Percentiles rank a stretch among this genome's conserved stretches.
These are phyloP conservation scores for Thunnus thynnus DNA, from an alignment of 2,113 vertebrate species.

Conservation along the genomic window DNA sequence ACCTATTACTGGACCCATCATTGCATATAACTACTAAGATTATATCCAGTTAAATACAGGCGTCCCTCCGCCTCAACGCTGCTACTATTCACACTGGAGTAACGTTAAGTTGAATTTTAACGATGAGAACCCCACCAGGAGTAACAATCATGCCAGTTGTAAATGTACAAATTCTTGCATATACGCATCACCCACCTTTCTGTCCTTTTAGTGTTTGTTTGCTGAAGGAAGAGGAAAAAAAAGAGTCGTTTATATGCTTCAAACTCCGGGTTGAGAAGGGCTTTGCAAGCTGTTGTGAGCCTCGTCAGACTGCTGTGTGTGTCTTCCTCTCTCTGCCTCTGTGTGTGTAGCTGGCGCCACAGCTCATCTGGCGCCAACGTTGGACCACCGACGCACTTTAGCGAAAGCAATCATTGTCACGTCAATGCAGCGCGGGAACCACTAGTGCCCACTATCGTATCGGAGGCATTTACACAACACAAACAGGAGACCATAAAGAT, in stretches of 20 bases:
- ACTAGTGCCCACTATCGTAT: slow-evolving; percentile 57
- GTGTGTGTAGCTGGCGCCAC: slow-evolving; percentile 82
- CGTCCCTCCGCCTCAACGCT: neutral
- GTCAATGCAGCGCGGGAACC: neutral
- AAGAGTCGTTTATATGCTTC: slow-evolving; percentile 24
- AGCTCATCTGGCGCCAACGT: slow-evolving; percentile 87
- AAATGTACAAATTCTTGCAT: slow-evolving; percentile 17
- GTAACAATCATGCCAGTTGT: slow-evolving; percentile 5
- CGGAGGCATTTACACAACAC: slow-evolving; percentile 39
- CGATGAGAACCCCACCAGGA: slow-evolving; percentile 11
- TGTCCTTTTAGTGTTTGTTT: slow-evolving; percentile 42
- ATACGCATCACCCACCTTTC: slow-evolving; percentile 74
- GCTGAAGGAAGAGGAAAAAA: slow-evolving; percentile 33
- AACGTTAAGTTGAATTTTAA: slow-evolving; percentile 34
- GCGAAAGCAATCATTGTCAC: slow-evolving; percentile 65
- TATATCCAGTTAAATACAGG: neutral
- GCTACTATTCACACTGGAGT: neutral
- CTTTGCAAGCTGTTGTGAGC: slow-evolving; percentile 64
- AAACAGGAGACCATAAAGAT: neutral
- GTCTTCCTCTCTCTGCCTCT: slow-evolving; percentile 60
- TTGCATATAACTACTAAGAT: neutral
- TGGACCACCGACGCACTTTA: slow-evolving; percentile 80
- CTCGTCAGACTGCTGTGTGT: slow-evolving; percentile 65
- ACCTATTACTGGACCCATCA: too few relatives aligned
- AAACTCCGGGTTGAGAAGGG: slow-evolving; percentile 41